Conservation (phyloP, 1,140 invertebrate genomes). For the Lysiphlebus fabarum region DNA sequence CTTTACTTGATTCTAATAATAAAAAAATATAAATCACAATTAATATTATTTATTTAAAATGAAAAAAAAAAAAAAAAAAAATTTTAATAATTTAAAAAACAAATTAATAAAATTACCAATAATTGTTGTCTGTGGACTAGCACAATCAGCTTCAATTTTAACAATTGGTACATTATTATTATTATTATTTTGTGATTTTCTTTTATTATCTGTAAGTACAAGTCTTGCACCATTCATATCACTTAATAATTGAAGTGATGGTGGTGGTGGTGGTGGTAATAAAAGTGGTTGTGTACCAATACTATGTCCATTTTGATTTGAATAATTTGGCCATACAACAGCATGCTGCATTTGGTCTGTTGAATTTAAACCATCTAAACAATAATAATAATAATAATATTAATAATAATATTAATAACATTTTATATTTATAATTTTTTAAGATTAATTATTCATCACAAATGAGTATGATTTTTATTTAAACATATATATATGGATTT, state of each 20-base stretch:
- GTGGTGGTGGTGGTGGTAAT: constrained; percentile 61
- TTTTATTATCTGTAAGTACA: constrained; percentile 55
- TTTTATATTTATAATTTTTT: constrained; percentile 3
- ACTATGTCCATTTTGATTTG: constrained; percentile 48
- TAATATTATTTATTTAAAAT: neutral
- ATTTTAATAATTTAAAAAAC: constrained; percentile 3
- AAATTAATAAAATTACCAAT: constrained; percentile 38
- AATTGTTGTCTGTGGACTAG: constrained; percentile 43
- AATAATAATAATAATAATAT: neutral
- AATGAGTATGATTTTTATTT: no score
- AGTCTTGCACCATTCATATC: constrained; percentile 56
- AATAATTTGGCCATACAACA: constrained; percentile 69
- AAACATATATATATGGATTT: constrained; percentile 19
- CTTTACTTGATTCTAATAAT: constrained; percentile 59
- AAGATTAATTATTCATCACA: neutral
- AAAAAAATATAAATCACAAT: constrained; percentile 31
- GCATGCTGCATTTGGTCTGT: constrained; percentile 72
- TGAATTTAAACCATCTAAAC: constrained; percentile 11
- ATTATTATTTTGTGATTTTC: constrained; percentile 59
- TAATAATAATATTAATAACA: constrained; percentile 6
- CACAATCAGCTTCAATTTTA: constrained; percentile 65
- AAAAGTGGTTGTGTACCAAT: constrained; percentile 58
- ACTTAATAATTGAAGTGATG: constrained; percentile 61
- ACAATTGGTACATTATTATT: constrained; percentile 60
- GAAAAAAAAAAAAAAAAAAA: neutral